These are phyloP conservation scores for Catamblyrhynchus diadema DNA, from an alignment of 2,797 vertebrate genomes.

Conservation along the genomic window DNA sequence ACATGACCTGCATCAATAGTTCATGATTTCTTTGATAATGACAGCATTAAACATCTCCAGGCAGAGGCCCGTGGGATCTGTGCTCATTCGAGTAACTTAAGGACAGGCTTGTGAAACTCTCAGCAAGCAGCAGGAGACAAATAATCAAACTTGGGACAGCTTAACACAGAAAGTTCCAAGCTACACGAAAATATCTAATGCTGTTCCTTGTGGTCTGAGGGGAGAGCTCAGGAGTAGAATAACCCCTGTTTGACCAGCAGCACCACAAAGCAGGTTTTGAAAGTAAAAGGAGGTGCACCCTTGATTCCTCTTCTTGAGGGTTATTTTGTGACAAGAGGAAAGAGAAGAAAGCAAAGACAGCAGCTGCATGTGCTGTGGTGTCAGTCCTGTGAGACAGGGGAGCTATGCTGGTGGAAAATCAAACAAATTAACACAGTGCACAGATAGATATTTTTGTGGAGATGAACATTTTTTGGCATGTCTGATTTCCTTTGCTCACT, in stretches of 20 bases:
- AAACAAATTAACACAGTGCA: slow-evolving; percentile 22
- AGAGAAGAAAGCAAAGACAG: background rate
- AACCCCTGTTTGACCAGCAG: background rate
- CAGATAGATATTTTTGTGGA: background rate
- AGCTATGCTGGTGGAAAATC: slow-evolving; percentile 30
- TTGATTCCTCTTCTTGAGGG: background rate
- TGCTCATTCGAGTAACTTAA: background rate
- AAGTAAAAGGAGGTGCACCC: background rate
- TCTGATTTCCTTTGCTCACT: slow-evolving; percentile 15
- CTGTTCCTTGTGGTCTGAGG: background rate
- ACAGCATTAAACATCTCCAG: slow-evolving; percentile 50
- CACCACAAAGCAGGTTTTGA: background rate
- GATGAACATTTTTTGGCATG: slow-evolving; percentile 22
- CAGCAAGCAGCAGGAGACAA: slow-evolving; percentile 17
- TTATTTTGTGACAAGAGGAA: background rate
- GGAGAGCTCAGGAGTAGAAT: background rate
- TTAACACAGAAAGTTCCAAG: background rate
- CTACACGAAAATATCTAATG: background rate
- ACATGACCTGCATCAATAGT: slow-evolving; percentile 21
- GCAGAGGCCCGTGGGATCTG: slow-evolving; percentile 10
- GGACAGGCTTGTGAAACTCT: slow-evolving; percentile 16
- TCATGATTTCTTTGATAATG: slow-evolving; percentile 49
- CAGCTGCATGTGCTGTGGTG: background rate
- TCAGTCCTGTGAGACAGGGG: slow-evolving; percentile 19
- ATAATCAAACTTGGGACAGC: background rate